These are phyloP conservation scores for Beris chalybata DNA, from an alignment of 2,888 invertebrate species.

Conservation along the genomic window DNA sequence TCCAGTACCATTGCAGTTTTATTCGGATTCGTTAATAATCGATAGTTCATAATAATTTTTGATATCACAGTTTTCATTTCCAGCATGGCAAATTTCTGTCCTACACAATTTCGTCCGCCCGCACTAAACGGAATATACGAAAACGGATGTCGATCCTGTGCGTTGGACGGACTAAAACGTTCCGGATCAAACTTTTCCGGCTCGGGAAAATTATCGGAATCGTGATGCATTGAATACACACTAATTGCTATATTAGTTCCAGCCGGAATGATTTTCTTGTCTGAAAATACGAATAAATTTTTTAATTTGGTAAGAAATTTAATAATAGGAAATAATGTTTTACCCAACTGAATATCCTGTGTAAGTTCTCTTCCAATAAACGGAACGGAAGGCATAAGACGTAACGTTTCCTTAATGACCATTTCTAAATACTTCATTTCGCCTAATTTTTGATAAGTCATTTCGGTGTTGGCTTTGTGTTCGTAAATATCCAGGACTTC, in stretches of 20 bases:
- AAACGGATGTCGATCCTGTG: constrained; percentile 62
- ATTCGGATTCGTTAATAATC: background rate
- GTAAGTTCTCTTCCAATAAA: constrained; percentile 63
- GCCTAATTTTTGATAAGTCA: constrained; percentile 61
- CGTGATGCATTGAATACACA: constrained; percentile 60
- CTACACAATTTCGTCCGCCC: constrained; percentile 62
- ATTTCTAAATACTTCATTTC: constrained; percentile 69
- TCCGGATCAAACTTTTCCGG: constrained; percentile 61
- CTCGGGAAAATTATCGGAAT: constrained; percentile 58
- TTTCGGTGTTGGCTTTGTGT: constrained; percentile 54
- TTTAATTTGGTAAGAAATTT: background rate
- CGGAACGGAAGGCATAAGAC: constrained; percentile 69
- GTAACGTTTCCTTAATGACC: constrained; percentile 69
- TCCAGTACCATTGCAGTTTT: background rate
- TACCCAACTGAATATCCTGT: constrained; percentile 63
- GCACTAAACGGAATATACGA: constrained; percentile 63
- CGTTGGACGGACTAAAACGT: constrained; percentile 61
- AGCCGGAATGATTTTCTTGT: constrained; percentile 57
- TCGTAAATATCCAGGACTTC: constrained; percentile 59
- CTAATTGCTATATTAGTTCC: constrained; percentile 59
- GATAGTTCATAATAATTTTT: constrained; percentile 46
- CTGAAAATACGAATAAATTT: constrained; percentile 39
- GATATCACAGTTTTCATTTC: constrained; percentile 48
- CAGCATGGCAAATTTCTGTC: constrained; percentile 51
- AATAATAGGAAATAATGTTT: background rate